Base-by-base conservation (phyloP, 1,140 invertebrate species). In the Vanessa atalanta region DNA sequence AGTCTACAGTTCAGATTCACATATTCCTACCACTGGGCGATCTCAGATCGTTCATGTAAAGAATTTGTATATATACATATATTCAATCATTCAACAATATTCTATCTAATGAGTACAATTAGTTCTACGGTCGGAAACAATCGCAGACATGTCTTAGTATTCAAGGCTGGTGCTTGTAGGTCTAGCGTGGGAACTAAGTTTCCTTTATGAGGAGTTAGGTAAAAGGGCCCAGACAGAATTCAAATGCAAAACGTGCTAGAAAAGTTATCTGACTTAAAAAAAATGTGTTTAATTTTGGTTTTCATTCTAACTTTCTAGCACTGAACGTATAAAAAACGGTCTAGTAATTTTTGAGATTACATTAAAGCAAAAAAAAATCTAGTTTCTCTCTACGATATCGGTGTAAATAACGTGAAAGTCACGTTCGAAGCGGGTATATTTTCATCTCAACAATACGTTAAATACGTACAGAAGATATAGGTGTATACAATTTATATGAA, bases 141-240 rank as follows among this genome's bases (percentile, higher is more conserved):
- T 55, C 65, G 65, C 65, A 68, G 50, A 60, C 65, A 55, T 68
- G 65, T 68, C 65, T 57, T 37, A 43, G 65, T 55, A 53, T 68
- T 68, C 65, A 70, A 70, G 53, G 67, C 43, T 70, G 13, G 47
- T 43, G 48, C 20, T 61, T 48, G 26, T 61, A 37, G 12, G 47
- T 57, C 53, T 70, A 72, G 70, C 70, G 70, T 72, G 70, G 70
- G 70, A 72, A 72, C 63, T 48, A 26, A 66, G 20, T 23, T 20
- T 57, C 26, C 26, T 57, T 23, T 65, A 72, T n/a, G 64, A 57
- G 70, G 51, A 57, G 64, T 72, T 53, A 20, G 70, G 48, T 71
- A 71, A 68, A 68, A 65, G 61, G 53, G 31, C 37, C 50, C 50
- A 23, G 50, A 13, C n/a, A 8, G 53, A 11, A n/a, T 16, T 20